Base-by-base conservation (phyloP, 2,888 invertebrate species). In the Polydesmus complanatus region DNA sequence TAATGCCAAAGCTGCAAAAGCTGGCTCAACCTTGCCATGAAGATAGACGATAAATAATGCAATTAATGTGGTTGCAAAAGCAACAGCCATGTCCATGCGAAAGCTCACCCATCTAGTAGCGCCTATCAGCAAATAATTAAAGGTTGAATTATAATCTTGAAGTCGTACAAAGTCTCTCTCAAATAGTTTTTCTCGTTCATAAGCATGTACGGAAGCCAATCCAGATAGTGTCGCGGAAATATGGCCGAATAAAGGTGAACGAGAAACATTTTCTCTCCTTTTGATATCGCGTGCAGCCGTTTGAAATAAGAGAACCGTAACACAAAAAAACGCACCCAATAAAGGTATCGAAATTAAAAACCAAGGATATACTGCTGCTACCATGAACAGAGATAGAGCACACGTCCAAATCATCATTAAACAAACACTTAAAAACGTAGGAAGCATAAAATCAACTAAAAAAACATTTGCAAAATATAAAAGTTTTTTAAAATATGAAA, bases 171-270 rank as follows among this genome's bases (percentile, higher is more conserved):
- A 58, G 23, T 58, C 58, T 5, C 73, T 75, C 62, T 73, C 69
- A 57, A 73, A 69, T 66, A 80, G 79, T 51, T 77, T 69, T 64
- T 78, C 77, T 65, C 79, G 81, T 19, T 73, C 75, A 69, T 78
- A 82, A 1, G 83, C 81, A 65, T 80, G 78, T 59, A 83, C 81
- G 1, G 79, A 79, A 57, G 74, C 71, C 21, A 82, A 70, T 37
- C 83, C 83, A 65, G 79, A 77, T 1, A 81, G 72, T 1, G 80
- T 78, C 0, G 80, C 76, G 1, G 77, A 75, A 14, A 83, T 75
- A 66, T 79, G 79, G 66, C 79, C 79, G 65, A 79, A 77, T 18
- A 83, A 73, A 0, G 82, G 81, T 0, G 82, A 79, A 25, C 80
- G 73, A 0, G 81, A 76, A 14, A 75, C 72, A 65, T 77, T 79